Evolutionary conservation across 2,797 vertebrate species (phyloP).

Genomic region (Channa striata): DNA sequence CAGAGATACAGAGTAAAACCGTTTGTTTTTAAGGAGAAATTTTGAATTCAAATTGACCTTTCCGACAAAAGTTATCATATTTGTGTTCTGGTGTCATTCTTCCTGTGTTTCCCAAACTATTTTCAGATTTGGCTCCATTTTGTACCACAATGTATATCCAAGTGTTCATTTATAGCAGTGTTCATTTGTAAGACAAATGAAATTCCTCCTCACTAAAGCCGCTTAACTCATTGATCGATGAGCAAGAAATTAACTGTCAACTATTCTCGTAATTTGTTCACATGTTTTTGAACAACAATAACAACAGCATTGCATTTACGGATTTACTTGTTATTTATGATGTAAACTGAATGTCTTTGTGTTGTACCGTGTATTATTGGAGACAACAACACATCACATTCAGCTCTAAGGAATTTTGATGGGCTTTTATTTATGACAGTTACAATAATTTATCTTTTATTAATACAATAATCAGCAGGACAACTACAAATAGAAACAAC

Average conservation of each 20-base stretch:
- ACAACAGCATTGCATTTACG: not conserved
- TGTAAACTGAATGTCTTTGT: not conserved
- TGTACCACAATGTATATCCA: not conserved
- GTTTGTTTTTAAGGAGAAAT: too few species aligned
- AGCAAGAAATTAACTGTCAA: not conserved
- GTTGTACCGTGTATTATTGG: not conserved
- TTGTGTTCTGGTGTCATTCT: too few species aligned
- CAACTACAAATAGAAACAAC: too few species aligned
- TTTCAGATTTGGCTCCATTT: not conserved
- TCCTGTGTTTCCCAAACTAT: too few species aligned
- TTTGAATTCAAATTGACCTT: too few species aligned
- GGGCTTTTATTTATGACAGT: not conserved
- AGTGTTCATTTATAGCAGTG: too few species aligned
- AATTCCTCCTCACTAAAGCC: not conserved
- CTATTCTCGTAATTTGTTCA: not conserved
- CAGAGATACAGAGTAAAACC: constrained; percentile 2
- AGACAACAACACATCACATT: not conserved
- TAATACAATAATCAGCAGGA: too few species aligned
- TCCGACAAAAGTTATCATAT: too few species aligned
- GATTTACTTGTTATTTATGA: too few species aligned
- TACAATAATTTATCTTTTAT: too few species aligned
- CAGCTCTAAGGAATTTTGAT: too few species aligned
- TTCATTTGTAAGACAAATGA: not conserved
- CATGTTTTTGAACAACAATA: not conserved
- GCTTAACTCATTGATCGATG: not conserved